Conservation (phyloP, 2,888 invertebrate genomes). For the Cryptosula pallasiana region DNA sequence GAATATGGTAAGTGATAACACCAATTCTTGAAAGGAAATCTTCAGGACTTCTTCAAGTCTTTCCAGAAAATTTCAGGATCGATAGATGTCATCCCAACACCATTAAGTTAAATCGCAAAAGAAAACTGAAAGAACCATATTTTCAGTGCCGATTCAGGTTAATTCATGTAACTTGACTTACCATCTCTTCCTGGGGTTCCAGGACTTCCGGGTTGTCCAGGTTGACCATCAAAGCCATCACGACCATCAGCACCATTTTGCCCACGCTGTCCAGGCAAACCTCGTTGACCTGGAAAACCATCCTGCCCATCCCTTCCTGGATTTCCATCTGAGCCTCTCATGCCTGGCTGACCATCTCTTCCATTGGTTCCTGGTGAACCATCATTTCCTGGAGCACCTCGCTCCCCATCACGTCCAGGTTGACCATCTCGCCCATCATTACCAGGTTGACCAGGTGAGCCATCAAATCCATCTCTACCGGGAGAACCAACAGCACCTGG, state of each 20-base stretch:
- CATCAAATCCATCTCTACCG: not conserved
- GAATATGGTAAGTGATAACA: not conserved
- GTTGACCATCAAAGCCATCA: slow-evolving; percentile 23
- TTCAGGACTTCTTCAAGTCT: no score
- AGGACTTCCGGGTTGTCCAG: slow-evolving; percentile 22
- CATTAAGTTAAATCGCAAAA: no score
- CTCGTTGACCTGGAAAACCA: slow-evolving; percentile 23
- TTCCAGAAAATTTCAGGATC: no score
- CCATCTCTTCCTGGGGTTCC: slow-evolving; percentile 8
- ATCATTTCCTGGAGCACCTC: not conserved
- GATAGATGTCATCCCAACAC: no score
- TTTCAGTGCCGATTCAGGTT: not conserved
- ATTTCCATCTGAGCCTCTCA: not conserved
- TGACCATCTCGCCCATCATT: not conserved
- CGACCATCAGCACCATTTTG: slow-evolving; percentile 23
- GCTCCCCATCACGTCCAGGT: not conserved
- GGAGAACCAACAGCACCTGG: slow-evolving; percentile 11
- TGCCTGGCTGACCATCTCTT: not conserved
- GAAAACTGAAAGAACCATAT: no score
- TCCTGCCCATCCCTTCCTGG: not conserved
- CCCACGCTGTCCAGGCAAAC: slow-evolving; percentile 20
- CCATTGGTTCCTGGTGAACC: not conserved
- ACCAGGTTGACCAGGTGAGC: not conserved
- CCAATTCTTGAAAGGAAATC: not conserved
- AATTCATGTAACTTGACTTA: not conserved